Evolutionary conservation across 2,888 invertebrate genomes (phyloP).

Genomic region (Blomia tropicalis): DNA sequence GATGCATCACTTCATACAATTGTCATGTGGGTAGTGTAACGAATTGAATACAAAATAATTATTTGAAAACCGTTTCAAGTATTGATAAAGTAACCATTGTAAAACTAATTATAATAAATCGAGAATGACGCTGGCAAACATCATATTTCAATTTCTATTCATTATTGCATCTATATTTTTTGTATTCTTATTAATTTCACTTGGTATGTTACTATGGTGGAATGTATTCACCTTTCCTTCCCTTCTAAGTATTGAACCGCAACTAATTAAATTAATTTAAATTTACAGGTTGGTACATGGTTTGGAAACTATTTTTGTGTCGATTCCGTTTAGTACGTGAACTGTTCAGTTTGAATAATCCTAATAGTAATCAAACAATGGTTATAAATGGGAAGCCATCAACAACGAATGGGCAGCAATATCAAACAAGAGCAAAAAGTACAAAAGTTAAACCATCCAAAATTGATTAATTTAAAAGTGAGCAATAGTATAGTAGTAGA

Average conservation of each 20-base stretch:
- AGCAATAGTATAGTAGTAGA: too few species aligned
- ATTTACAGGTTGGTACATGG: conserved; percentile 32
- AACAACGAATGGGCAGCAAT: not conserved
- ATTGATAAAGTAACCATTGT: too few species aligned
- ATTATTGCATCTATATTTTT: conserved; percentile 5
- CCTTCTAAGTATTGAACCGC: not conserved
- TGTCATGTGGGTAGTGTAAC: too few species aligned
- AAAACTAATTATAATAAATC: too few species aligned
- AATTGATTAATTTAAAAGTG: not conserved
- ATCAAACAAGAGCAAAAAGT: not conserved
- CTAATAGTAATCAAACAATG: not conserved
- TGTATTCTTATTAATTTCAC: conserved; percentile 2
- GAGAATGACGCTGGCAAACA: not conserved
- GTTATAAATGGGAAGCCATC: not conserved
- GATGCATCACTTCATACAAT: too few species aligned
- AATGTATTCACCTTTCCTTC: not conserved
- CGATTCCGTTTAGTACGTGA: conserved; percentile 35
- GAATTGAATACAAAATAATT: too few species aligned
- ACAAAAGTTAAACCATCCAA: not conserved
- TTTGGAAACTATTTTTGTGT: conserved; percentile 35
- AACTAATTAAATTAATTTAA: not conserved
- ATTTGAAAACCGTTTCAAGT: too few species aligned
- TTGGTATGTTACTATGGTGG: not conserved
- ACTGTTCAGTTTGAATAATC: conserved; percentile 30
- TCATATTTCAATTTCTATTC: not conserved